phyloP scores from a whole-genome alignment of 2,888 invertebrate genomes.

The Colostygia pectinataria region DNA sequence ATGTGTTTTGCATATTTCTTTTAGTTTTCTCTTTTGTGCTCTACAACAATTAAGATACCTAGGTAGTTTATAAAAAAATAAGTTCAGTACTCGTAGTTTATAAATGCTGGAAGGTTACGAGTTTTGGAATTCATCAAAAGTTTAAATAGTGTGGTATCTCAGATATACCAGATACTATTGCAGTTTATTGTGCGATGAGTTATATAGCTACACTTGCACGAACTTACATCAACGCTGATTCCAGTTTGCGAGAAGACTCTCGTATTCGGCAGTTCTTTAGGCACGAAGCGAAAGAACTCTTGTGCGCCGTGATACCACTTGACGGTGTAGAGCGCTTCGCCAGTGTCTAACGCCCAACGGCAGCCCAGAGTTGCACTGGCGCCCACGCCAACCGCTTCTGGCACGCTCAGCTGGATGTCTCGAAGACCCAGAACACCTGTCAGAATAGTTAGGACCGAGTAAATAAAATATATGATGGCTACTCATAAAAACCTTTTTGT shows the following conservation, averaged over 20 bases:
- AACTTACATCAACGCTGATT: slow-evolving; percentile 87
- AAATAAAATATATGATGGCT: too few relatives aligned
- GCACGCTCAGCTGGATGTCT: slow-evolving; percentile 87
- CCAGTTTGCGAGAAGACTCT: slow-evolving; percentile 88
- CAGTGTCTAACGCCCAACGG: slow-evolving; percentile 87
- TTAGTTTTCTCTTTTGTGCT: too few relatives aligned
- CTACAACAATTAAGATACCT: too few relatives aligned
- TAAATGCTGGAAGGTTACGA: too few relatives aligned
- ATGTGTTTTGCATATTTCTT: slow-evolving; percentile 2
- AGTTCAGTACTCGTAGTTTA: too few relatives aligned
- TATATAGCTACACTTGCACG: neutral
- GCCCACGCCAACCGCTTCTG: slow-evolving; percentile 87
- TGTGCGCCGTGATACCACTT: slow-evolving; percentile 91
- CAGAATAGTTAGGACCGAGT: too few relatives aligned
- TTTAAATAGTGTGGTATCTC: too few relatives aligned
- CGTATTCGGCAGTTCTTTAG: slow-evolving; percentile 91
- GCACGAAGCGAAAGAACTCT: slow-evolving; percentile 91
- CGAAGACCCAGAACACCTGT: slow-evolving; percentile 84
- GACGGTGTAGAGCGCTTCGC: slow-evolving; percentile 88
- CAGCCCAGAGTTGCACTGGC: slow-evolving; percentile 88
- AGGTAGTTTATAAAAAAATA: too few relatives aligned
- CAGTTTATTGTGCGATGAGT: too few relatives aligned
- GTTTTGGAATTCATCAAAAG: too few relatives aligned
- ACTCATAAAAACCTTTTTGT: too few relatives aligned
- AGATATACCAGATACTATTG: too few relatives aligned